Percentiles rank a stretch among this genome's conserved stretches.
Evolutionary conservation across 1,140 invertebrate genomes (phyloP).

Genomic region (Temnothorax longispinosus): DNA sequence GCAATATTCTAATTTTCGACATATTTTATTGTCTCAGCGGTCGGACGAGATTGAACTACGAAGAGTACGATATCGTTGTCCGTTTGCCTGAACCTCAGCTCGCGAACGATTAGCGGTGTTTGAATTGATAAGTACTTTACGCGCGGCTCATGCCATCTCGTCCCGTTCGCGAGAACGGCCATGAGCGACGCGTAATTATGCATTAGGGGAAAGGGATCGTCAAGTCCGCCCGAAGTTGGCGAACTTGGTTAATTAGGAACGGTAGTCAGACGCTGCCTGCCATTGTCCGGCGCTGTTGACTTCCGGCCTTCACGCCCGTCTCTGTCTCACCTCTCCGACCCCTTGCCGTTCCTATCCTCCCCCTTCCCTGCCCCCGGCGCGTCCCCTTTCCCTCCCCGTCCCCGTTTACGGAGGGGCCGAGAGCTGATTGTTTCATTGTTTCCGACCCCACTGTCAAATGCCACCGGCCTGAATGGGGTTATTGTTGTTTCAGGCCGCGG

Average conservation of each 20-base stretch:
- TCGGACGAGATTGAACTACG: background rate
- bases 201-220: slow-evolving; percentile 64
- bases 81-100: background rate
- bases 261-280: slow-evolving; percentile 81
- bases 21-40: background rate
- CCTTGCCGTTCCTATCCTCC: background rate
- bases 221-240: slow-evolving; percentile 77
- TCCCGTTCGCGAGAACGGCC: slow-evolving; percentile 24
- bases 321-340: slow-evolving; percentile 37
- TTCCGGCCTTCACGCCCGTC: slow-evolving; percentile 77
- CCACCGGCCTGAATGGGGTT: slow-evolving; percentile 80
- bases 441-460: slow-evolving; percentile 84
- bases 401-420: slow-evolving; percentile 63
- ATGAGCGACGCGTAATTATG: slow-evolving; percentile 66
- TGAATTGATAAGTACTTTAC: background rate
- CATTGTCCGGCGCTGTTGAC: slow-evolving; percentile 84
- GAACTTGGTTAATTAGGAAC: slow-evolving; percentile 83
- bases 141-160: background rate
- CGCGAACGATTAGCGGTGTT: background rate
- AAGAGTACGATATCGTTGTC: background rate
- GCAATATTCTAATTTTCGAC: background rate
- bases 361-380: background rate
- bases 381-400: background rate
- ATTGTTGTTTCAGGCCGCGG: slow-evolving; percentile 82
- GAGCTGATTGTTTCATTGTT: slow-evolving; percentile 85